A percentile compares a stretch with the other conserved stretches of the same genome.
phyloP scores from a whole-genome alignment of 2,113 vertebrate species.

The Limanda limanda region DNA sequence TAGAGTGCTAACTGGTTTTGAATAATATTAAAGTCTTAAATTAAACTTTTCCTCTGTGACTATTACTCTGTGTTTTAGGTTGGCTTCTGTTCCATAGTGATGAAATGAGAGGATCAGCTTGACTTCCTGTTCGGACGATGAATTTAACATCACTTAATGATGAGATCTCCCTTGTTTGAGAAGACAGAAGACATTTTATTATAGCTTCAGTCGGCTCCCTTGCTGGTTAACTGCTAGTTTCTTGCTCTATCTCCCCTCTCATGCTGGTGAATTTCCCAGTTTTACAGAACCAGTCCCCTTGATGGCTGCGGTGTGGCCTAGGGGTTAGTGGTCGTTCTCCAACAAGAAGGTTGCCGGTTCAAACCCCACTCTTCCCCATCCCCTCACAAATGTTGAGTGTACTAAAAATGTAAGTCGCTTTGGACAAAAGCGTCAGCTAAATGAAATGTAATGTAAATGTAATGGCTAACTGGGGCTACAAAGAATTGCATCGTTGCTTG shows the following conservation, averaged over 20 bases:
- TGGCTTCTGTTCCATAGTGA: conserved; percentile 28
- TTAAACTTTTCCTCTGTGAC: background rate
- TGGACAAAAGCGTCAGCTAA: no score
- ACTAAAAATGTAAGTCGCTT: no score
- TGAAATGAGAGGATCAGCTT: conserved; percentile 20
- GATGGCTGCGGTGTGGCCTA: no score
- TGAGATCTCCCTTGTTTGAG: conserved; percentile 21
- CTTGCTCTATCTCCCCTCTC: background rate
- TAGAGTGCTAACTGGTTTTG: background rate
- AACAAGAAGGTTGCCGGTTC: no score
- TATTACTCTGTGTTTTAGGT: conserved; percentile 1
- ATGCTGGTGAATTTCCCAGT: conserved; percentile 1
- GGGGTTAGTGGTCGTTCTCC: no score
- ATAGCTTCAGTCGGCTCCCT: conserved; percentile 11
- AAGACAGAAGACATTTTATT: conserved; percentile 22
- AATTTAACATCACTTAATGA: conserved; percentile 50
- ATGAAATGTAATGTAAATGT: no score
- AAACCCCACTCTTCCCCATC: no score
- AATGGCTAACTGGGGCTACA: conserved; percentile 8
- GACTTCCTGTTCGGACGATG: conserved; percentile 22
- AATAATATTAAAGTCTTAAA: background rate
- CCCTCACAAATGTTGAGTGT: no score
- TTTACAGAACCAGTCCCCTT: background rate
- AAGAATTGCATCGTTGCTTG: background rate
- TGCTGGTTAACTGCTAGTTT: conserved; percentile 3